These are phyloP conservation scores for Dasypus novemcinctus DNA, from an alignment of 2,113 vertebrate genomes.

Conservation along the genomic window DNA sequence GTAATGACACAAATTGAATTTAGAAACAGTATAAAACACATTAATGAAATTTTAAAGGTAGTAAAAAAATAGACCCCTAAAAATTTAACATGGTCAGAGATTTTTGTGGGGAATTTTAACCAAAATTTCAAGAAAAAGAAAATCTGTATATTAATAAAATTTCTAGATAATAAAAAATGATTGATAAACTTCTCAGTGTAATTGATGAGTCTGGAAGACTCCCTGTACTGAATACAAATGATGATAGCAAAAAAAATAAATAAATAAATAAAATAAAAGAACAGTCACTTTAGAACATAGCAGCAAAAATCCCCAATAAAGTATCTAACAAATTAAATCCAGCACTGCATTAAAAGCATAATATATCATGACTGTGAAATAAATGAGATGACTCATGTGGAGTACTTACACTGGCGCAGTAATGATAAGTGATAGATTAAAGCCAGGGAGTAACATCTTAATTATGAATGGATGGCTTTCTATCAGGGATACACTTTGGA, in stretches of 20 bases:
- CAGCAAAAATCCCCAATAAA: not conserved
- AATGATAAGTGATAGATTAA: not conserved
- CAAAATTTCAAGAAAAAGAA: not conserved
- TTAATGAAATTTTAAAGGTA: not conserved
- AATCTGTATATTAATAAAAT: not conserved
- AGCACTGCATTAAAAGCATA: not conserved
- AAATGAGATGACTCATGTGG: not conserved
- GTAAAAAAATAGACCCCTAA: conserved; percentile 12
- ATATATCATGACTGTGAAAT: not conserved
- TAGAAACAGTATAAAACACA: not conserved
- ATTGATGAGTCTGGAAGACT: not conserved
- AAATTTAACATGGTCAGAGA: not conserved
- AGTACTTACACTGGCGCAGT: not conserved
- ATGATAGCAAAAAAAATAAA: not conserved
- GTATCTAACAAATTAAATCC: not conserved
- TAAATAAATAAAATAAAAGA: not conserved
- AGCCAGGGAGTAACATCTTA: not conserved
- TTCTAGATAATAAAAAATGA: not conserved
- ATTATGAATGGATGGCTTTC: not conserved
- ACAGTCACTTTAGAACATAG: not conserved
- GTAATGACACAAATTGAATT: conserved; percentile 4
- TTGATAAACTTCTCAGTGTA: not conserved
- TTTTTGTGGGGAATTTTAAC: not conserved
- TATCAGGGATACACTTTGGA: not conserved
- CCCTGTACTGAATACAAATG: not conserved